Evolutionary conservation across 1,140 invertebrate genomes (phyloP).

Genomic region (Medauroidea extradentata): DNA sequence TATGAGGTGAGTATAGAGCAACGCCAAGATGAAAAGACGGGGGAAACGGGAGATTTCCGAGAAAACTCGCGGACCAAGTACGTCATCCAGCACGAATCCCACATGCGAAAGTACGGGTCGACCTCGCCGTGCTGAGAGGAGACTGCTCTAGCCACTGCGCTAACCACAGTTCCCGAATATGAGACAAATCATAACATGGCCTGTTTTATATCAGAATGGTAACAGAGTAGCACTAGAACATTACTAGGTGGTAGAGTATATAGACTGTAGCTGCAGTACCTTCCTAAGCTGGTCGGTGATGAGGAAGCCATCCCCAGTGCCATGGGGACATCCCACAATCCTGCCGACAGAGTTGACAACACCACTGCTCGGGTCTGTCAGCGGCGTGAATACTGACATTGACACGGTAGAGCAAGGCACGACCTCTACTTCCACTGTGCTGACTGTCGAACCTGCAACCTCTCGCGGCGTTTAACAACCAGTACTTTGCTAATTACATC

Average conservation of each 20-base stretch:
- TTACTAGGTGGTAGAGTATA: neutral
- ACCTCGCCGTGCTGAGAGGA: too few relatives aligned
- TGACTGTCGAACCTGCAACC: neutral
- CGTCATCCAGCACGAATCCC: too few relatives aligned
- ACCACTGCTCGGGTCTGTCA: slow-evolving; percentile 3
- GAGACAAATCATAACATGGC: neutral
- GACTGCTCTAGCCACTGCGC: too few relatives aligned
- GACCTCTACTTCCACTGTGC: neutral
- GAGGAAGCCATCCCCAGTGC: neutral
- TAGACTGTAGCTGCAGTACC: neutral
- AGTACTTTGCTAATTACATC: too few relatives aligned
- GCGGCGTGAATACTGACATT: neutral
- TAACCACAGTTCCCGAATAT: too few relatives aligned
- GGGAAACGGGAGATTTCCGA: too few relatives aligned
- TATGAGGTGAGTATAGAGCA: too few relatives aligned
- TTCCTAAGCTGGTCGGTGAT: slow-evolving; percentile 5
- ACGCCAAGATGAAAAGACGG: too few relatives aligned
- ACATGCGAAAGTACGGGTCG: too few relatives aligned
- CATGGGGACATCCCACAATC: neutral
- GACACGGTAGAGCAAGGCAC: neutral
- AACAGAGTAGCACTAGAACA: neutral
- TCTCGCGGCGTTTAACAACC: too few relatives aligned
- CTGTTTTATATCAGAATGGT: neutral
- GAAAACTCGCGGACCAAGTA: too few relatives aligned
- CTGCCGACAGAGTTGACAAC: neutral